These are phyloP conservation scores for Celastrina argiolus DNA, from an alignment of 2,888 invertebrate genomes.

Conservation along the genomic window DNA sequence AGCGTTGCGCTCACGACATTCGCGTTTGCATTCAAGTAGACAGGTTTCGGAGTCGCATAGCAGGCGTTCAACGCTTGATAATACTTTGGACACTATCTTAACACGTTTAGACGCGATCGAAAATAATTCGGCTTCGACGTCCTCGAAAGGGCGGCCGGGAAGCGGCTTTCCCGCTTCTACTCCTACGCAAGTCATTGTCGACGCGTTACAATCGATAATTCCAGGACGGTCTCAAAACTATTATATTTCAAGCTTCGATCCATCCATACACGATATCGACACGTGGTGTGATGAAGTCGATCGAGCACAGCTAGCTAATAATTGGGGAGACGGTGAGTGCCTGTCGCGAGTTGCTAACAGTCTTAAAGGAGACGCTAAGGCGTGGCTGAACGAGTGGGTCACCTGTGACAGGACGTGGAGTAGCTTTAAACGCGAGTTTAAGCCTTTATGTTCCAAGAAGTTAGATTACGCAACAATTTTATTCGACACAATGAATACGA, in stretches of 20 bases:
- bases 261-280: not conserved
- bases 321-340: slow-evolving; percentile 15
- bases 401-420: slow-evolving; percentile 21
- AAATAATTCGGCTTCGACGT: not conserved
- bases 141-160: not conserved
- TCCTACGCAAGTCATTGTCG: not conserved
- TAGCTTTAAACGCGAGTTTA: slow-evolving; percentile 25
- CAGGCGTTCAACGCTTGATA: not conserved
- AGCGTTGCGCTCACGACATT: not conserved
- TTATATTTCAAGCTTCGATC: slow-evolving; percentile 15
- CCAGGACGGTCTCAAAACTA: slow-evolving; percentile 11
- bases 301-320: not conserved
- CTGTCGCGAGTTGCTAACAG: slow-evolving; percentile 14
- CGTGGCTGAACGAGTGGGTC: slow-evolving; percentile 25
- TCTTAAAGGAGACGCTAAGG: slow-evolving; percentile 18
- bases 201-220: slow-evolving; percentile 1
- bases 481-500: slow-evolving; percentile 27
- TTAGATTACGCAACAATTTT: slow-evolving; percentile 29
- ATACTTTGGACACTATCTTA: not conserved
- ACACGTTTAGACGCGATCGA: not conserved
- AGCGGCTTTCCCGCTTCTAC: not conserved
- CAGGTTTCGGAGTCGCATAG: not conserved
- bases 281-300: slow-evolving; percentile 18
- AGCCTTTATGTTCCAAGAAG: slow-evolving; percentile 26
- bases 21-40: not conserved